These are phyloP conservation scores for Conus ventricosus DNA, from an alignment of 1,140 invertebrate genomes.

Conservation along the genomic window DNA sequence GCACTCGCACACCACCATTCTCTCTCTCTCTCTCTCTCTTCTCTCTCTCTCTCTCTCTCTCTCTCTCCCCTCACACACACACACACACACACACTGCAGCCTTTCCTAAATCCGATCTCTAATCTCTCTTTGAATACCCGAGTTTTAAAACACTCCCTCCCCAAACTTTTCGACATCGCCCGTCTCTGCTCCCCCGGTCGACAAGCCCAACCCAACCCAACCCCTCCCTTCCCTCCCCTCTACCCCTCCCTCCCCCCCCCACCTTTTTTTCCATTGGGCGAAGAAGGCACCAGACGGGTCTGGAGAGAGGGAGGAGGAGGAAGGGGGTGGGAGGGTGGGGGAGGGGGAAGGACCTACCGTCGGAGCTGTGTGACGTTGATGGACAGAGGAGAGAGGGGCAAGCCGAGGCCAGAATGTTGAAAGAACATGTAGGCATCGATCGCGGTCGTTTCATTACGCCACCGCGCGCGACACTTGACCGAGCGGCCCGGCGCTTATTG, in stretches of 20 bases:
- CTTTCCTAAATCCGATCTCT: no score
- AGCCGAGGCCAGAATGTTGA: constrained; percentile 43
- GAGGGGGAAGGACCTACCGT: not conserved
- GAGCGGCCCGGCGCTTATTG: constrained; percentile 47
- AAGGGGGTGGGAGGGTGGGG: not conserved
- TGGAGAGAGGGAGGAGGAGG: not conserved
- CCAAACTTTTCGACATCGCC: not conserved
- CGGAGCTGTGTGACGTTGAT: constrained; percentile 20
- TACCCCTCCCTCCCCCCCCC: not conserved
- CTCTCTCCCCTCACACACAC: no score
- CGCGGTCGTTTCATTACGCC: constrained; percentile 47
- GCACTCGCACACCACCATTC: no score
- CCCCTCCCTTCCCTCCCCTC: no score
- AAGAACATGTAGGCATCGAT: constrained; percentile 49
- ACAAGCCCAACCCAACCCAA: not conserved
- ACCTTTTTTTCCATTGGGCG: not conserved
- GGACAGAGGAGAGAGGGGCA: constrained; percentile 29
- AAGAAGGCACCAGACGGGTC: not conserved
- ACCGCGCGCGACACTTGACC: constrained; percentile 34
- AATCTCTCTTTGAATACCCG: not conserved
- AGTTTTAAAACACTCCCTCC: not conserved
- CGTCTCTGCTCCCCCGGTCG: not conserved
- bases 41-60: no score
- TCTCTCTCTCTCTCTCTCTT: no score
- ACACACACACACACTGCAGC: no score